These are phyloP conservation scores for Tokudaia muenninki DNA, from an alignment of 2,797 vertebrate genomes.

Conservation along the genomic window DNA sequence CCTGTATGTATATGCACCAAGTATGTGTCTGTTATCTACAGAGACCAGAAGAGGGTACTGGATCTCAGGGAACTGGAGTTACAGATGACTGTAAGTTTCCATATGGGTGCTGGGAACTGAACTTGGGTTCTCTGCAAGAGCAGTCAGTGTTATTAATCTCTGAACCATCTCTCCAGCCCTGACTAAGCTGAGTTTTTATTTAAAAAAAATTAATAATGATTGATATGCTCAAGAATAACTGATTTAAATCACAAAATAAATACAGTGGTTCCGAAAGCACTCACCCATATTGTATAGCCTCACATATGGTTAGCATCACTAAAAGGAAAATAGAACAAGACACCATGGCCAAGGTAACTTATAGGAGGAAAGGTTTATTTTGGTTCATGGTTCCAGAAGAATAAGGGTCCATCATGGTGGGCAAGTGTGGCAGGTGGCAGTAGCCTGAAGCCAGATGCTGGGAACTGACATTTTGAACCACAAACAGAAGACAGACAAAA, in stretches of 20 bases:
- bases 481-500: neutral
- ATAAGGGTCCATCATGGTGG: neutral
- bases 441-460: neutral
- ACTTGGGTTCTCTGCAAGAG: neutral
- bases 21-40: too few species aligned
- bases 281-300: neutral
- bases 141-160: neutral
- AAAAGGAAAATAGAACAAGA: neutral
- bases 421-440: neutral
- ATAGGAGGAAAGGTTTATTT: neutral
- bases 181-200: neutral
- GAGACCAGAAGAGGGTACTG: neutral
- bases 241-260: neutral
- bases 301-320: neutral
- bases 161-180: neutral
- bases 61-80: neutral
- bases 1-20: neutral
- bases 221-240: neutral
- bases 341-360: neutral
- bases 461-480: neutral
- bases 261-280: neutral
- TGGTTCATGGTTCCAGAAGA: neutral
- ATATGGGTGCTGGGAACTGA: neutral
- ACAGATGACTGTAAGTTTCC: neutral
- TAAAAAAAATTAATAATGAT: neutral